Evolutionary conservation across 2,888 invertebrate genomes (phyloP).

Genomic region (Spodoptera exigua): DNA sequence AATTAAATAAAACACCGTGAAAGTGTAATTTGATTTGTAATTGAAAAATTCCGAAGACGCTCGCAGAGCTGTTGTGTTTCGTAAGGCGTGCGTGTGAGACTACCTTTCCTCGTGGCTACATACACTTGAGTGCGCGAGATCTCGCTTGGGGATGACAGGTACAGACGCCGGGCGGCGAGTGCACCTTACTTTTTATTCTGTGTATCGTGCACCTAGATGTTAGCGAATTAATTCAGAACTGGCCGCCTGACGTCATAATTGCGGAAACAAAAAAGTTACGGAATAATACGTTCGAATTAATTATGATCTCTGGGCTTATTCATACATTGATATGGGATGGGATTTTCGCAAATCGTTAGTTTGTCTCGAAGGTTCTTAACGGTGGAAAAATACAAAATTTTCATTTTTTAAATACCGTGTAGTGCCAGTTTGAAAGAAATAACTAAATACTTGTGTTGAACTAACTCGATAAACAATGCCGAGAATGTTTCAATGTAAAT

Average conservation of each 20-base stretch:
- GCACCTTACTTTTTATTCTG: slow-evolving; percentile 78
- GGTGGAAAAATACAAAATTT: no score
- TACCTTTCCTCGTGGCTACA: slow-evolving; percentile 78
- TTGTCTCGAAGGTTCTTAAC: slow-evolving; percentile 9
- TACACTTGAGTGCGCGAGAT: slow-evolving; percentile 76
- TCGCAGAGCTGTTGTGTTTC: slow-evolving; percentile 47
- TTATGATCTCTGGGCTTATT: slow-evolving; percentile 26
- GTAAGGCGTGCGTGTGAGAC: slow-evolving; percentile 68
- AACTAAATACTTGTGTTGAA: no score
- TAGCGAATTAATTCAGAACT: slow-evolving; percentile 61
- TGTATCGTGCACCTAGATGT: slow-evolving; percentile 61
- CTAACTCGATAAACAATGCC: neutral
- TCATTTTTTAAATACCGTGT: no score
- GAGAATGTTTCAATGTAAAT: slow-evolving; percentile 8
- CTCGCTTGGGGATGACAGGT: slow-evolving; percentile 75
- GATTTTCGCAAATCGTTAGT: slow-evolving; percentile 16
- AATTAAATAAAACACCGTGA: slow-evolving; percentile 70
- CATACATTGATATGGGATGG: slow-evolving; percentile 12
- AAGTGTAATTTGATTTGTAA: slow-evolving; percentile 77
- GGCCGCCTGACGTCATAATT: slow-evolving; percentile 55
- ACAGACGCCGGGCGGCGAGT: slow-evolving; percentile 65
- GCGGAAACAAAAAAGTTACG: slow-evolving; percentile 48
- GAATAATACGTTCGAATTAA: slow-evolving; percentile 21
- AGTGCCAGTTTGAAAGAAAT: no score
- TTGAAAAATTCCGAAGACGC: slow-evolving; percentile 78